A percentile compares a stretch with the other conserved stretches of the same genome.
phyloP scores from a whole-genome alignment of 1,140 invertebrate genomes.

The Artemia franciscana region DNA sequence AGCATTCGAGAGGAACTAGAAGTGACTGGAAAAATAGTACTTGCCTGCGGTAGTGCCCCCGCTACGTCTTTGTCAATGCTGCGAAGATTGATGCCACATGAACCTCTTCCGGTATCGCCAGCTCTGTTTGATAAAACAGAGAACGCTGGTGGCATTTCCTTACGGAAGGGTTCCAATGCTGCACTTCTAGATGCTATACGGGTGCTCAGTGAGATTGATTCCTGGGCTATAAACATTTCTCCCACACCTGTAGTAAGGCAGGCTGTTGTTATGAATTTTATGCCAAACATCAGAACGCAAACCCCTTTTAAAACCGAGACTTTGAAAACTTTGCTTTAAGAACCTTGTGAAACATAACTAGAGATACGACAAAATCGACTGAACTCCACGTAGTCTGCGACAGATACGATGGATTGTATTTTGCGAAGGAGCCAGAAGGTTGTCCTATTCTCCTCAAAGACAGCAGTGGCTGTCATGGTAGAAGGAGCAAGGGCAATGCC shows the following conservation, averaged over 20 bases:
- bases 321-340: neutral
- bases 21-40: too few relatives aligned
- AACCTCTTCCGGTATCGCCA: too few relatives aligned
- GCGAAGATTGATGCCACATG: too few relatives aligned
- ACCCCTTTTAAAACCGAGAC: neutral
- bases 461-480: neutral
- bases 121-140: too few relatives aligned
- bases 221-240: too few relatives aligned
- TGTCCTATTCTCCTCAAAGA: neutral
- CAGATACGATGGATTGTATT: neutral
- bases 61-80: too few relatives aligned
- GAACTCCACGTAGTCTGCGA: neutral
- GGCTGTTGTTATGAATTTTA: neutral
- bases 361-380: neutral
- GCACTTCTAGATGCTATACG: too few relatives aligned
- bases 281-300: neutral
- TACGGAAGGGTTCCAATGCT: too few relatives aligned
- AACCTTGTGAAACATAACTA: neutral
- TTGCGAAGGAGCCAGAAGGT: neutral
- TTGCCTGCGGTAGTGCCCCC: too few relatives aligned
- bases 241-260: neutral
- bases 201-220: too few relatives aligned
- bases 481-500: neutral
- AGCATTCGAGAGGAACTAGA: too few relatives aligned
- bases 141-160: too few relatives aligned